These are phyloP conservation scores for Emmelina monodactyla DNA, from an alignment of 2,888 invertebrate genomes.

Conservation along the genomic window DNA sequence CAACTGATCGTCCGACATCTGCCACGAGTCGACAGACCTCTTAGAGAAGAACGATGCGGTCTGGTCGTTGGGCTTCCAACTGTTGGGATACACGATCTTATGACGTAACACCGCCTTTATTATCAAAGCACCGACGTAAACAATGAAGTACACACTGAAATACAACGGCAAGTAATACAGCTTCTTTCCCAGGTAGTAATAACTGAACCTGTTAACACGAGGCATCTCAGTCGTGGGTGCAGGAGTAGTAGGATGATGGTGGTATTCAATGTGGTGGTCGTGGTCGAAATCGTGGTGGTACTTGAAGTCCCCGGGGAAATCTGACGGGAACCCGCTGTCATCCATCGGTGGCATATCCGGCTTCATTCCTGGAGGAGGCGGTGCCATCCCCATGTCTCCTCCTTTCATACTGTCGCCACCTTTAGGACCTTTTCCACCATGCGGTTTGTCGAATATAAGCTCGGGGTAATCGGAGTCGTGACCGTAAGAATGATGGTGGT, in stretches of 20 bases:
- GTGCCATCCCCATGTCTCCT: slow-evolving; percentile 37
- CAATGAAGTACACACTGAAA: slow-evolving; percentile 75
- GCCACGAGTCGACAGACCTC: slow-evolving; percentile 45
- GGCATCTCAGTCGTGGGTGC: slow-evolving; percentile 60
- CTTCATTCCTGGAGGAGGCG: slow-evolving; percentile 32
- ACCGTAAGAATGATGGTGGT: slow-evolving; percentile 20
- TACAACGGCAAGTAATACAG: slow-evolving; percentile 79
- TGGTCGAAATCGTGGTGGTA: slow-evolving; percentile 32
- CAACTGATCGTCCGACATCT: slow-evolving; percentile 53
- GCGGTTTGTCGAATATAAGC: slow-evolving; percentile 36
- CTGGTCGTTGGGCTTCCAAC: slow-evolving; percentile 48
- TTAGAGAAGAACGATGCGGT: slow-evolving; percentile 50
- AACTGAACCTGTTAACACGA: slow-evolving; percentile 72
- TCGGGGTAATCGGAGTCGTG: slow-evolving; percentile 41
- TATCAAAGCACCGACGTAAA: slow-evolving; percentile 75
- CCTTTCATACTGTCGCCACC: slow-evolving; percentile 28
- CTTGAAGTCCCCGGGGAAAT: slow-evolving; percentile 51
- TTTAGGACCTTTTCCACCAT: slow-evolving; percentile 21
- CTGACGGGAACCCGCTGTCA: slow-evolving; percentile 50
- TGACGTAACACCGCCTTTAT: slow-evolving; percentile 77
- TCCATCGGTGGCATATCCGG: slow-evolving; percentile 23
- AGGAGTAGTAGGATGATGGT: slow-evolving; percentile 41
- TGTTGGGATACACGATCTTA: slow-evolving; percentile 71
- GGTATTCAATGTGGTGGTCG: slow-evolving; percentile 33
- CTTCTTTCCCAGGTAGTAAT: slow-evolving; percentile 78